Evolutionary conservation across 2,888 invertebrate genomes (phyloP), one percentile per base, ranked within the genome.

Genomic region (Gibbula magus): DNA sequence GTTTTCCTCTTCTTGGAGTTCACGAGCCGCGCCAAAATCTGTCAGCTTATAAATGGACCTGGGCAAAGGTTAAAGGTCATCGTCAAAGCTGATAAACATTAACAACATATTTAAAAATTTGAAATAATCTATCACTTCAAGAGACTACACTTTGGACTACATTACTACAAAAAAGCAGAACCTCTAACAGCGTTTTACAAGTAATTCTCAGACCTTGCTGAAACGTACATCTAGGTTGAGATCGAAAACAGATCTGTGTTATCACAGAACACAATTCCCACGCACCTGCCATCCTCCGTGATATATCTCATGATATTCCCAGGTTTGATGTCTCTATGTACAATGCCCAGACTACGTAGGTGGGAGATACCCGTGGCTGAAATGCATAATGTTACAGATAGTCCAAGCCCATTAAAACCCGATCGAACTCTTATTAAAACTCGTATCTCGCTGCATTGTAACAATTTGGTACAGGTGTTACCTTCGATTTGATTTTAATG

Each of bases 11-110:
- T 98, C 98, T 91, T 97, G 96, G 16, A 99, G 93, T 92, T 98
- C 98, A 84, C 98, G 94, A 0, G 99, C 98, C 22, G 98, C 98
- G 45, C 98, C 99, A 94, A 99, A 99, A 93, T 99, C 98, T 0
- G 98, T 98, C 78, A 99, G 93, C 90, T 97, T 97, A 91, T 96
- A 96, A 75, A 97, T 95, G 0, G 96, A 96, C 45, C 74, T 74
- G 51, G 7, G 22, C 45, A 45, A 1, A 45, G 10, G 45, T 45
- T 45, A 45, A 8, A 45, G 35, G 45, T 10, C 45, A 45, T 45
- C 13, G 45, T 45, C 45, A 45, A 5, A 10, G 13, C 45, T 45
- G 45, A 45, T 45, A 45, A 45, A 45, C 45, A 1, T 45, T 1
- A 10, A 45, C 45, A 45, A 45, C 45, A 45, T 45, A 7, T 8